Evolutionary conservation across 1,140 invertebrate species (phyloP), one percentile per base, ranked within the genome.

Genomic region (Eupristina koningsbergeri): DNA sequence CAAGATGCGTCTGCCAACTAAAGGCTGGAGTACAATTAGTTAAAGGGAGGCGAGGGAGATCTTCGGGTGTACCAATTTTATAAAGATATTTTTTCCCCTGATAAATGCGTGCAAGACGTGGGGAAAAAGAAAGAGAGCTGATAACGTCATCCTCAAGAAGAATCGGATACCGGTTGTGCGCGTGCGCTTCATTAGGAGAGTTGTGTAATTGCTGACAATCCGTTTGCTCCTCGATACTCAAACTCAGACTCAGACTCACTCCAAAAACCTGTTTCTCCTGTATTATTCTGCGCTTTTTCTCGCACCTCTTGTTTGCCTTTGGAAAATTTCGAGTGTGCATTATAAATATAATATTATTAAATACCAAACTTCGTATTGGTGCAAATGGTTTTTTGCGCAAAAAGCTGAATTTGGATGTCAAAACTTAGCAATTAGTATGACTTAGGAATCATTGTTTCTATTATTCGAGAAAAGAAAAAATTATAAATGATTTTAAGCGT

Each of bases 181-280:
- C 76, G 53, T 9, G 75, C 41, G 29, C 82, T 79, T 84, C 82
- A 79, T 80, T 84, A 84, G 82, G 22, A 61, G 67, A 61, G 67
- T 79, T 79, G 67, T 58, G 76, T 79, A 79, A 84, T 84, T 79
- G 76, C 39, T 50, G 31, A 79, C 76, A 74, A 78, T 79, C 36
- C 67, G 41, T 73, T 73, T 41, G 50, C 19, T 34, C 58, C 64
- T 47, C 41, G 15, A 67, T 61, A 47, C 81, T n/a, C n/a, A n/a
- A n/a, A n/a, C n/a, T n/a, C n/a, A n/a, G n/a, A n/a, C n/a, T n/a
- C n/a, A n/a, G n/a, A n/a, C n/a, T 36, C 39, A 53, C 39, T 71
- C 17, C 47, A 76, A 78, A 78, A 83, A 83, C 81, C 81, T 78
- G 80, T 83, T 83, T 71, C n/a, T 13, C 75, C 29, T 36, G 22